Evolutionary conservation across 2,888 invertebrate genomes (phyloP).

Genomic region (Chrysina gloriosa): DNA sequence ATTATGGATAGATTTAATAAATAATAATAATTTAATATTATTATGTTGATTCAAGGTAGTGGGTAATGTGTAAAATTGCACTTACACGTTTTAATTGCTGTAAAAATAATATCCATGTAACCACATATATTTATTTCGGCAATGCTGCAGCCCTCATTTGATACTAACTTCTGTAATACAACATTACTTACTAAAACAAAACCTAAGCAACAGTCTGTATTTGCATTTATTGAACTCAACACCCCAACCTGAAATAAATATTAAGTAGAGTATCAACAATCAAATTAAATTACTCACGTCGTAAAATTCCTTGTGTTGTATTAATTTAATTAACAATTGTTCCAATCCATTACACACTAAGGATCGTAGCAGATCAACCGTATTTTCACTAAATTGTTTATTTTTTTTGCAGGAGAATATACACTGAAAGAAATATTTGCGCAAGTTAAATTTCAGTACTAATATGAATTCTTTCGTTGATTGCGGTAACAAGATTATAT

Average conservation of each 20-base stretch:
- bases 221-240: background rate
- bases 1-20: background rate
- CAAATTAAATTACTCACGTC: constrained; percentile 37
- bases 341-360: constrained; percentile 41
- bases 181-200: constrained; percentile 28
- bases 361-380: constrained; percentile 49
- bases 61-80: background rate
- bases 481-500: no score
- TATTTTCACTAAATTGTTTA: constrained; percentile 41
- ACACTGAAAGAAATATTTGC: constrained; percentile 42
- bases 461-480: no score
- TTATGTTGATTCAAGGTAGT: background rate
- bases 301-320: constrained; percentile 41
- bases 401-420: constrained; percentile 39
- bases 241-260: constrained; percentile 5
- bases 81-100: constrained; percentile 23
- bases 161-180: constrained; percentile 23
- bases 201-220: constrained; percentile 10
- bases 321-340: constrained; percentile 40
- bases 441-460: no score
- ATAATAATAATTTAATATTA: background rate
- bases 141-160: background rate
- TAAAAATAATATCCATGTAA: constrained; percentile 13
- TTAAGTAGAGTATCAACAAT: background rate
- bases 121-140: constrained; percentile 16